Percentiles rank a stretch among this genome's conserved stretches.
phyloP scores from a whole-genome alignment of 1,140 invertebrate species.

The Cotesia typhae region DNA sequence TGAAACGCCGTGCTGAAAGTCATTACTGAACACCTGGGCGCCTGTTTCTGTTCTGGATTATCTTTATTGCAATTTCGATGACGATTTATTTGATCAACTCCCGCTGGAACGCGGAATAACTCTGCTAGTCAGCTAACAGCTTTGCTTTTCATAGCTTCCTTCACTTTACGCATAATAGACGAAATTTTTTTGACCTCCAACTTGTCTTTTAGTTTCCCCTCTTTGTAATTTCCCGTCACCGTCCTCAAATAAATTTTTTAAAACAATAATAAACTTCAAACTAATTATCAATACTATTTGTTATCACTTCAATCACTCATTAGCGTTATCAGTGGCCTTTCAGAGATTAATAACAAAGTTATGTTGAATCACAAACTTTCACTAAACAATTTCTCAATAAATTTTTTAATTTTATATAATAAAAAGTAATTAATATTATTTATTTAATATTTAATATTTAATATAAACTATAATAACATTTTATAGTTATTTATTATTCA shows the following conservation, averaged over 20 bases:
- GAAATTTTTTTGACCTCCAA: slow-evolving; percentile 38
- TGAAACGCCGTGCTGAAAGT: slow-evolving; percentile 55
- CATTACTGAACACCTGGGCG: slow-evolving; percentile 50
- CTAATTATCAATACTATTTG: too few species aligned
- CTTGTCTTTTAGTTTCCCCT: slow-evolving; percentile 12
- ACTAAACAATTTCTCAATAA: too few species aligned
- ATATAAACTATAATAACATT: too few species aligned
- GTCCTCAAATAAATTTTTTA: background rate
- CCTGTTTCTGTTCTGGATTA: slow-evolving; percentile 20
- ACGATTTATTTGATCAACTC: slow-evolving; percentile 29
- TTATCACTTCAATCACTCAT: too few species aligned
- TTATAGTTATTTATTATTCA: background rate
- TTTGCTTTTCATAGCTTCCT: slow-evolving; percentile 48
- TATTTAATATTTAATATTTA: too few species aligned
- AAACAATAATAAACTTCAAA: too few species aligned
- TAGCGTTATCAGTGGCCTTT: too few species aligned
- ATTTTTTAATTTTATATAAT: too few species aligned
- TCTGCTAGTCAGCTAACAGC: slow-evolving; percentile 58
- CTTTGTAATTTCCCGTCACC: slow-evolving; percentile 4
- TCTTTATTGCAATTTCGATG: slow-evolving; percentile 24
- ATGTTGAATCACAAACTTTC: too few species aligned
- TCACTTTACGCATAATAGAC: slow-evolving; percentile 47
- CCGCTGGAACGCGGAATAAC: slow-evolving; percentile 46
- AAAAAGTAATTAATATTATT: too few species aligned
- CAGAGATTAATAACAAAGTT: too few species aligned